Evolutionary conservation across 2,888 invertebrate species (phyloP).

Genomic region (Metacarcinus magister): DNA sequence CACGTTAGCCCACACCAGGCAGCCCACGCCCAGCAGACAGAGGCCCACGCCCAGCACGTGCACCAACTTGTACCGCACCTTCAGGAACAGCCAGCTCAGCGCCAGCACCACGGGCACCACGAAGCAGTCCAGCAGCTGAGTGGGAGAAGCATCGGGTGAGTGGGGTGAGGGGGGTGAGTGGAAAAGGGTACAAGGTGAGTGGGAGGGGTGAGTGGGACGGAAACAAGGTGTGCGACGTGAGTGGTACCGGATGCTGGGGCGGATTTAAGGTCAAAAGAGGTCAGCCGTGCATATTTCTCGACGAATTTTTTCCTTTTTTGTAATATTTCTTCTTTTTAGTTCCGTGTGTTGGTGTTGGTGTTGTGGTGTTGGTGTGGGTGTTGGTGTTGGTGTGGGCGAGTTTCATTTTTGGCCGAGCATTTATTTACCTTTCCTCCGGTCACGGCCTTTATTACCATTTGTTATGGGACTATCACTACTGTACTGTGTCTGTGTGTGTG

Average conservation of each 20-base stretch:
- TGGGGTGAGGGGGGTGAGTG: neutral
- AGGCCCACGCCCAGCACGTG: constrained; percentile 92
- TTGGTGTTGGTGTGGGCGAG: neutral
- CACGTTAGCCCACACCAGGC: constrained; percentile 90
- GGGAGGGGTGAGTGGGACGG: neutral
- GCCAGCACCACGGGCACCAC: constrained; percentile 92
- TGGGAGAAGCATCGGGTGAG: constrained; percentile 84
- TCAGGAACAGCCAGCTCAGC: constrained; percentile 91
- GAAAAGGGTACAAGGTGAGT: neutral
- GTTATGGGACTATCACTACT: no score
- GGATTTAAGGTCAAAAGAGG: constrained; percentile 7
- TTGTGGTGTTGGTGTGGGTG: no score
- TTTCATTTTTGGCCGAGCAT: neutral
- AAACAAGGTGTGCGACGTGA: neutral
- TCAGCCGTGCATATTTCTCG: neutral
- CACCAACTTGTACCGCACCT: constrained; percentile 90
- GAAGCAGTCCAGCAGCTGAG: constrained; percentile 93
- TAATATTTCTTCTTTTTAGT: neutral
- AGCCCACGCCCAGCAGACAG: constrained; percentile 92
- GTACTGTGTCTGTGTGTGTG: constrained; percentile 12
- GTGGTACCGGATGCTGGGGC: neutral
- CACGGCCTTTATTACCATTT: no score
- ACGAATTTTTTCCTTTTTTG: neutral
- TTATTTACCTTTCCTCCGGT: neutral
- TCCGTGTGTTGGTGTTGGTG: neutral